A percentile compares a stretch with the other conserved stretches of the same genome.
Evolutionary conservation across 2,797 vertebrate genomes (phyloP).

Genomic region (Karalla daura): DNA sequence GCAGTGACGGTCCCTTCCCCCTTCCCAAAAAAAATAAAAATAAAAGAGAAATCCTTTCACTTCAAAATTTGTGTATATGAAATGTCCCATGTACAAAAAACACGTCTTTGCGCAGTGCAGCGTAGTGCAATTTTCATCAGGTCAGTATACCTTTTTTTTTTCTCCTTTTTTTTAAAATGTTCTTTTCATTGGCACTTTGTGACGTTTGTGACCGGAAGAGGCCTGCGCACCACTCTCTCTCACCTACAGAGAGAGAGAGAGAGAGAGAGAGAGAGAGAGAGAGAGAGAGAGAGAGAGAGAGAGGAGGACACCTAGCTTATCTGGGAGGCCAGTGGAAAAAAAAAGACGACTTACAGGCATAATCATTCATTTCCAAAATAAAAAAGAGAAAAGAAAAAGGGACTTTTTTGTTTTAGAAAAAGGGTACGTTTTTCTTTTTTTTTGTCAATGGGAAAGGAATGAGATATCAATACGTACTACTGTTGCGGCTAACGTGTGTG

Average conservation of each 20-base stretch:
- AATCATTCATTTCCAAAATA: constrained; percentile 16
- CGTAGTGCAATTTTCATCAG: constrained; percentile 86
- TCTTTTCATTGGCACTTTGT: constrained; percentile 88
- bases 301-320: constrained; percentile 59
- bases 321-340: constrained; percentile 61
- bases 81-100: constrained; percentile 83
- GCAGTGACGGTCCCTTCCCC: constrained; percentile 66
- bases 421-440: neutral
- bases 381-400: too few species aligned
- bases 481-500: neutral
- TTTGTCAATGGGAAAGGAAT: constrained; percentile 11
- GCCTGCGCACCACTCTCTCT: constrained; percentile 32
- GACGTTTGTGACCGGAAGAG: constrained; percentile 78
- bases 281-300: too few species aligned
- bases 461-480: constrained; percentile 10
- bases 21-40: neutral
- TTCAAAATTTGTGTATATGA: constrained; percentile 80
- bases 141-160: constrained; percentile 66
- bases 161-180: constrained; percentile 66
- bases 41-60: constrained; percentile 46
- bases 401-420: too few species aligned
- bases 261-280: too few species aligned
- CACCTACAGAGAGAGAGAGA: too few species aligned
- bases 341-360: constrained; percentile 50
- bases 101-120: constrained; percentile 83